Evolutionary conservation across 1,140 invertebrate species (phyloP).

Genomic region (Zaprionus africanus): DNA sequence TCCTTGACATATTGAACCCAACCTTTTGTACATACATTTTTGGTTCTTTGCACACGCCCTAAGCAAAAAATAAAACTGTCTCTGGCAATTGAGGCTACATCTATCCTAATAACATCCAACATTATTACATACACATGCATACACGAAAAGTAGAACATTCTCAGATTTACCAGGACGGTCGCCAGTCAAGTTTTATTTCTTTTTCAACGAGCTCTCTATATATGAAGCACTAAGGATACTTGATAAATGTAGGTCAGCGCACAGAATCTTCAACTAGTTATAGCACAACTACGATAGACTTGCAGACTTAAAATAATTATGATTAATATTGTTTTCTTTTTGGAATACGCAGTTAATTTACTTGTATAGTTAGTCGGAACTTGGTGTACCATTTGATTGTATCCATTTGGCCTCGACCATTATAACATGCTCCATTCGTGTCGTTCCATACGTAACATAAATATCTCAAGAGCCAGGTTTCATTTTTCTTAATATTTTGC

Average conservation of each 20-base stretch:
- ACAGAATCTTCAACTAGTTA: background rate
- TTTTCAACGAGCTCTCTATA: background rate
- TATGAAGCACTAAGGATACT: background rate
- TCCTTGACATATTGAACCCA: slow-evolving; percentile 36
- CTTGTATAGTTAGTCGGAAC: background rate
- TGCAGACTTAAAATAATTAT: background rate
- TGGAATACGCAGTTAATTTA: background rate
- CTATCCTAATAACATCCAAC: slow-evolving; percentile 16
- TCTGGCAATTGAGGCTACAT: slow-evolving; percentile 26
- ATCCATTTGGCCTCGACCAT: background rate
- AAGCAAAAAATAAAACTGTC: slow-evolving; percentile 17
- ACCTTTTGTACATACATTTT: slow-evolving; percentile 53
- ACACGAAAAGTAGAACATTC: slow-evolving; percentile 21
- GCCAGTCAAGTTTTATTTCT: background rate
- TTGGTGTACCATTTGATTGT: slow-evolving; percentile 6
- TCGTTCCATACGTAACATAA: slow-evolving; percentile 15
- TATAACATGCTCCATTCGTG: slow-evolving; percentile 18
- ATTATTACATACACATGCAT: slow-evolving; percentile 26
- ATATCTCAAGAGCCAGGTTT: background rate
- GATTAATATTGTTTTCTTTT: background rate
- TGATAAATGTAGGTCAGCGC: background rate
- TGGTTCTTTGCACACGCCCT: slow-evolving; percentile 28
- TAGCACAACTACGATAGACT: background rate
- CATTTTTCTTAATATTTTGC: slow-evolving; percentile 16
- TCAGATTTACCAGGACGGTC: slow-evolving; percentile 6